Evolutionary conservation across 2,888 invertebrate genomes (phyloP).

Genomic region (Netelia inedita): DNA sequence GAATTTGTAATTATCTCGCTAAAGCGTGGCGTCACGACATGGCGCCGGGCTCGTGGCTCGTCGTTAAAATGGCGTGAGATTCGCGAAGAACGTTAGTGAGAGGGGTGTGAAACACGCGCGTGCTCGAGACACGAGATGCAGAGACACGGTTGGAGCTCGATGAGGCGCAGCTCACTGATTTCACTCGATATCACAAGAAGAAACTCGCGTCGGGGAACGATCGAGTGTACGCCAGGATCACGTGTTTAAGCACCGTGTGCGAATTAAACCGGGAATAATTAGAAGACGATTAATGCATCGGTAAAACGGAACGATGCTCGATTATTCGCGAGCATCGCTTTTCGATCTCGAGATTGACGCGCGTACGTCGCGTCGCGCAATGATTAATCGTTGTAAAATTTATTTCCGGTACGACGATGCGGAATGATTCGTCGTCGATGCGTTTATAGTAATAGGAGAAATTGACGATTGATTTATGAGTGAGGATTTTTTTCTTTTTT

Average conservation of each 20-base stretch:
- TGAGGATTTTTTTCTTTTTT: too few relatives aligned
- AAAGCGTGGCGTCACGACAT: slow-evolving; percentile 9
- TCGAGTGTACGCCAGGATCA: not conserved
- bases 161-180: too few relatives aligned
- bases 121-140: slow-evolving; percentile 1
- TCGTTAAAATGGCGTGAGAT: not conserved
- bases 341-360: slow-evolving; percentile 3
- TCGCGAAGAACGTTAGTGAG: not conserved
- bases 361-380: too few relatives aligned
- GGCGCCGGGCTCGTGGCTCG: not conserved
- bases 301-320: slow-evolving; percentile 33
- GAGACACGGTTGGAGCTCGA: not conserved
- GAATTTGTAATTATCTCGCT: slow-evolving; percentile 69
- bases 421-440: too few relatives aligned
- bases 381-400: too few relatives aligned
- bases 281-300: slow-evolving; percentile 51
- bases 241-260: slow-evolving; percentile 16
- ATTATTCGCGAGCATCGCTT: slow-evolving; percentile 50
- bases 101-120: not conserved
- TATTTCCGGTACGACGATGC: too few relatives aligned
- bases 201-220: not conserved
- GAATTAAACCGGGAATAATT: slow-evolving; percentile 36
- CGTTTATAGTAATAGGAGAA: too few relatives aligned
- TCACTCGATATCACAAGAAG: not conserved
- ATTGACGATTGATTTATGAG: too few relatives aligned